Conservation (phyloP, 2,113 vertebrate genomes). For the Brachirus orientalis region DNA sequence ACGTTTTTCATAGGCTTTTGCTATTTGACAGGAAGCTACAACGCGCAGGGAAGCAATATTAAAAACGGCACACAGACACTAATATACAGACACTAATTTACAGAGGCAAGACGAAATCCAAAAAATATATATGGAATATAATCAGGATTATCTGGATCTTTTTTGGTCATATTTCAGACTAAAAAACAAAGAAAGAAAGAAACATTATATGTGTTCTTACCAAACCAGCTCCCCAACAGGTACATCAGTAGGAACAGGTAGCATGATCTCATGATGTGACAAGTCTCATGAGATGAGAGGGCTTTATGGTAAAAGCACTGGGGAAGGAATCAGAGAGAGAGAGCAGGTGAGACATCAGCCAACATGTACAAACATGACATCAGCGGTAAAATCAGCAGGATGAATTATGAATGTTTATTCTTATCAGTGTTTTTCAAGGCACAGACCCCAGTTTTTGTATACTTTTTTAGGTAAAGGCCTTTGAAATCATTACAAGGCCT, state of each 20-base stretch:
- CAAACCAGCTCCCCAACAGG: constrained; percentile 35
- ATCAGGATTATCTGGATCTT: background rate
- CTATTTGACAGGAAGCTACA: too few species aligned
- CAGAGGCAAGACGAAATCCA: background rate
- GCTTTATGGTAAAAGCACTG: constrained; percentile 44
- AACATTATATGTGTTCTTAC: constrained; percentile 43
- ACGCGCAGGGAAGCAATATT: too few species aligned
- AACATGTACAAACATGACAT: too few species aligned
- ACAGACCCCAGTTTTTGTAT: too few species aligned
- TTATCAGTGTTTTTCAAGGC: too few species aligned
- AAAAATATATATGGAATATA: background rate
- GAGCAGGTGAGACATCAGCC: constrained; percentile 14
- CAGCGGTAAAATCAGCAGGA: too few species aligned
- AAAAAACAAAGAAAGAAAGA: constrained; percentile 1
- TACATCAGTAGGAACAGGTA: constrained; percentile 65
- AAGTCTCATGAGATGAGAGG: constrained; percentile 50
- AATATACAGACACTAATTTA: too few species aligned
- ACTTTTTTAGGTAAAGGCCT: too few species aligned
- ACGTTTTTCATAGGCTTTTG: too few species aligned
- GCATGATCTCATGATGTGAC: constrained; percentile 56
- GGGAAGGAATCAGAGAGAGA: constrained; percentile 41
- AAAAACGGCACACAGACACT: too few species aligned
- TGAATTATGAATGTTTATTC: too few species aligned
- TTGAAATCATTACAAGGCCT: too few species aligned
- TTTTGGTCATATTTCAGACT: background rate